Percentiles rank a stretch among this genome's conserved stretches.
These are phyloP conservation scores for Copidosoma aretas DNA, from an alignment of 2,888 invertebrate genomes.

Conservation along the genomic window DNA sequence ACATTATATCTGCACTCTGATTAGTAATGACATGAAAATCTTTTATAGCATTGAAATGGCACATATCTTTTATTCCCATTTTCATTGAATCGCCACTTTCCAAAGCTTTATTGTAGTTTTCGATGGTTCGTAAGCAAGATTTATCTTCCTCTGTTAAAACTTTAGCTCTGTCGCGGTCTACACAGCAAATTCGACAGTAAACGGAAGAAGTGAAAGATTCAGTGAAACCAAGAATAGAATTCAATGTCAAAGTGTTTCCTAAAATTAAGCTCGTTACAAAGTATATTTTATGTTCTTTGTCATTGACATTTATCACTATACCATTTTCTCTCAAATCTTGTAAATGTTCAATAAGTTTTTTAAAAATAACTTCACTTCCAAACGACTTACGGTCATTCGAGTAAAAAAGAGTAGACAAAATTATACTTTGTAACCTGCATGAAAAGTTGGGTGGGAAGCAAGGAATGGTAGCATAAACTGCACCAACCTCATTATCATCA, in stretches of 20 bases:
- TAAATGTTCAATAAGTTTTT: conserved; percentile 30
- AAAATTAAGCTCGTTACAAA: not conserved
- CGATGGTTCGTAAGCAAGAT: not conserved
- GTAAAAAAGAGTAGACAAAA: conserved; percentile 9
- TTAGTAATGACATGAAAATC: not conserved
- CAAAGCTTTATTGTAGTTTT: not conserved
- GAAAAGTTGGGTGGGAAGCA: not conserved
- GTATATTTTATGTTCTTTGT: not conserved
- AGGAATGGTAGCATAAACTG: not conserved
- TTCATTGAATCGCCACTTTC: not conserved
- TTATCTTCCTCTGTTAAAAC: not conserved
- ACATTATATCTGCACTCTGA: not conserved
- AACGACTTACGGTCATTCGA: conserved; percentile 25
- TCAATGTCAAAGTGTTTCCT: not conserved
- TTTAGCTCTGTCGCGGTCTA: not conserved
- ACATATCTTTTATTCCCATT: not conserved
- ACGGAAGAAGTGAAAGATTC: not conserved
- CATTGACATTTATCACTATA: conserved; percentile 25
- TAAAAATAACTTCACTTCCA: conserved; percentile 27
- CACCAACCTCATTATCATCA: not conserved
- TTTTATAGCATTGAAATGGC: not conserved
- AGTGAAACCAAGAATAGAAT: not conserved
- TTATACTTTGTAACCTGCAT: not conserved
- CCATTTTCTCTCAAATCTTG: conserved; percentile 30
- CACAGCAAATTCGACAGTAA: not conserved